These are phyloP conservation scores for Eueides isabella DNA, from an alignment of 1,140 invertebrate species.

Conservation along the genomic window DNA sequence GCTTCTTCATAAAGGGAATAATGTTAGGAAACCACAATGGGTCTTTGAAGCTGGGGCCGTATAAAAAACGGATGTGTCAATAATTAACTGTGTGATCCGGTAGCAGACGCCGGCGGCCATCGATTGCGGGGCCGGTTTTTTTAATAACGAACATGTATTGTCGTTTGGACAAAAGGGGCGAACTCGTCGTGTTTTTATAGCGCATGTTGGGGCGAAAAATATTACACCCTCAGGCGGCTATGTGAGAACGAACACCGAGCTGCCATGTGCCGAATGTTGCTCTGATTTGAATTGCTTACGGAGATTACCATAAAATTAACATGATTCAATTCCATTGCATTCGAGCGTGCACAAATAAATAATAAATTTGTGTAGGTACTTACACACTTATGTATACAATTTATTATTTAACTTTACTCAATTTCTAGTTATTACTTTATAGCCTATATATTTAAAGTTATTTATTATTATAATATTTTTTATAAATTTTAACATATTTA, in stretches of 20 bases:
- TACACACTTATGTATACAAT: neutral
- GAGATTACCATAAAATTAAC: conserved; percentile 50
- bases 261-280: conserved; percentile 44
- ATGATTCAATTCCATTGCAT: conserved; percentile 23
- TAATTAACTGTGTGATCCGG: conserved; percentile 78
- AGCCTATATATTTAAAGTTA: no score
- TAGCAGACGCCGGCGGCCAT: conserved; percentile 66
- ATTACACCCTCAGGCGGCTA: conserved; percentile 75
- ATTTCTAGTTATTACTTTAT: neutral
- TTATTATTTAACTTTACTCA: neutral
- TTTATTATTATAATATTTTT: neutral
- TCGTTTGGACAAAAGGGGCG: conserved; percentile 63
- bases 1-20: conserved; percentile 60
- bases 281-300: conserved; percentile 56
- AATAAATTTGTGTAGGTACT: neutral
- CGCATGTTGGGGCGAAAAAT: conserved; percentile 73
- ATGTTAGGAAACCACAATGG: conserved; percentile 66
- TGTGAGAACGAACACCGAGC: conserved; percentile 56
- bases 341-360: conserved; percentile 14
- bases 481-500: neutral
- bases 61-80: conserved; percentile 80
- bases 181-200: conserved; percentile 68
- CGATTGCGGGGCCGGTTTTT: conserved; percentile 61
- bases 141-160: conserved; percentile 69
- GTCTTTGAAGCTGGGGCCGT: conserved; percentile 44